A percentile compares a stretch with the other conserved stretches of the same genome.
Conservation (phyloP, 1,140 invertebrate species). For the Pemphigus obesinymphae region DNA sequence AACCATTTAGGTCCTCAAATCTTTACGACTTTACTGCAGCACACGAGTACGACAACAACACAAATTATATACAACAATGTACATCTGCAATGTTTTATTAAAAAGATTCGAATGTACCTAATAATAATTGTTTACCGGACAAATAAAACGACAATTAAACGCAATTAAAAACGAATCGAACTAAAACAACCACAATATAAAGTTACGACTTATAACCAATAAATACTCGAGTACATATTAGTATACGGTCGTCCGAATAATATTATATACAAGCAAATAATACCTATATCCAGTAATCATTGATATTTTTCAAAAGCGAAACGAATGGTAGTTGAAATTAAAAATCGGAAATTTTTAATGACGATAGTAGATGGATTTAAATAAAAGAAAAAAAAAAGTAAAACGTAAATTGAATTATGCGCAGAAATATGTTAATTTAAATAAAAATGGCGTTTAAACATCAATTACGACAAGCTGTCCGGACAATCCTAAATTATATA, state of each 20-base stretch:
- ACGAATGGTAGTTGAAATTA: too few relatives aligned
- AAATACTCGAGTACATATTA: background rate
- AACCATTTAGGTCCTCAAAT: background rate
- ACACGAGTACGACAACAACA: too few relatives aligned
- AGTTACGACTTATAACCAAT: too few relatives aligned
- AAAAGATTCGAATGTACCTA: background rate
- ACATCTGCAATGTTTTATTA: background rate
- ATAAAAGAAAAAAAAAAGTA: background rate
- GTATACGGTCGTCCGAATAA: too few relatives aligned
- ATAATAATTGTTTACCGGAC: background rate
- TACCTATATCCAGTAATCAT: too few relatives aligned
- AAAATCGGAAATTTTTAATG: background rate
- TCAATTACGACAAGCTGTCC: constrained; percentile 29
- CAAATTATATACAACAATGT: background rate
- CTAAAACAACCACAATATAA: too few relatives aligned
- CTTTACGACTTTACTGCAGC: too few relatives aligned
- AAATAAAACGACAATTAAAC: background rate
- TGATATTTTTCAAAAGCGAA: too few relatives aligned
- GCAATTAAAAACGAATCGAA: background rate
- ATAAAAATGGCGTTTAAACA: constrained; percentile 30
- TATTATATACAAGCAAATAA: too few relatives aligned
- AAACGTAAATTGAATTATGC: background rate
- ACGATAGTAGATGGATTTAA: background rate
- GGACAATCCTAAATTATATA: background rate
- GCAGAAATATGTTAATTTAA: constrained; percentile 32